phyloP scores from a whole-genome alignment of 2,113 vertebrate species.

The Nannobrachium achirus region DNA sequence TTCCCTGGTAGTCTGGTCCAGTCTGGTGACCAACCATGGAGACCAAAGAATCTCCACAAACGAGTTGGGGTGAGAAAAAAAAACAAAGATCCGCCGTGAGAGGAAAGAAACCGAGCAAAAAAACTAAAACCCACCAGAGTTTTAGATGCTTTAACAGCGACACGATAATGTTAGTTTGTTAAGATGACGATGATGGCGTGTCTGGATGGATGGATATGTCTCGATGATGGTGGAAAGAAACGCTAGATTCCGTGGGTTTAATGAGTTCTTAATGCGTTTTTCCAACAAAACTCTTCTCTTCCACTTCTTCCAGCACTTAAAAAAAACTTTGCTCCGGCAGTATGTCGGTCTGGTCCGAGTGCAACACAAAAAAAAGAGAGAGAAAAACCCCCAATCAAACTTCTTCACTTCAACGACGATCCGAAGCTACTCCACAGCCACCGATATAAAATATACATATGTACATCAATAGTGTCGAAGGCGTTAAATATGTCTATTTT shows the following conservation, averaged over 20 bases:
- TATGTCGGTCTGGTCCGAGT: conserved; percentile 62
- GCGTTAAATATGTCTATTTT: no score
- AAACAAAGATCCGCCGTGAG: conserved; percentile 26
- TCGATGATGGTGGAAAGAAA: no score
- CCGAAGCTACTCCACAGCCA: conserved; percentile 20
- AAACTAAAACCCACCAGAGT: conserved; percentile 15
- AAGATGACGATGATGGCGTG: neutral
- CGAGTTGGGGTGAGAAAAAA: neutral
- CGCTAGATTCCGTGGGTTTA: no score
- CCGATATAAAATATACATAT: conserved; percentile 37
- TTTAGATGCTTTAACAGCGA: conserved; percentile 26
- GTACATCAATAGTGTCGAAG: no score
- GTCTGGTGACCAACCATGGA: conserved; percentile 68
- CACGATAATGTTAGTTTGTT: neutral
- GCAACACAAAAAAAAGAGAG: no score
- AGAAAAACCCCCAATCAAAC: conserved; percentile 56
- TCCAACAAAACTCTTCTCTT: conserved; percentile 58
- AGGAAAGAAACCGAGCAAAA: conserved; percentile 23
- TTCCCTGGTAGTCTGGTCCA: conserved; percentile 45
- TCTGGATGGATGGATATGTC: no score
- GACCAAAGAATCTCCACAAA: conserved; percentile 27
- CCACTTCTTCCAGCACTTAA: conserved; percentile 61
- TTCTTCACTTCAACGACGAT: conserved; percentile 65
- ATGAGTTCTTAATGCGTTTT: no score
- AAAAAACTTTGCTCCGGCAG: conserved; percentile 65